Percentiles rank a stretch among this genome's conserved stretches.
Conservation (phyloP, 1,140 invertebrate species). For the Lithobius niger region DNA sequence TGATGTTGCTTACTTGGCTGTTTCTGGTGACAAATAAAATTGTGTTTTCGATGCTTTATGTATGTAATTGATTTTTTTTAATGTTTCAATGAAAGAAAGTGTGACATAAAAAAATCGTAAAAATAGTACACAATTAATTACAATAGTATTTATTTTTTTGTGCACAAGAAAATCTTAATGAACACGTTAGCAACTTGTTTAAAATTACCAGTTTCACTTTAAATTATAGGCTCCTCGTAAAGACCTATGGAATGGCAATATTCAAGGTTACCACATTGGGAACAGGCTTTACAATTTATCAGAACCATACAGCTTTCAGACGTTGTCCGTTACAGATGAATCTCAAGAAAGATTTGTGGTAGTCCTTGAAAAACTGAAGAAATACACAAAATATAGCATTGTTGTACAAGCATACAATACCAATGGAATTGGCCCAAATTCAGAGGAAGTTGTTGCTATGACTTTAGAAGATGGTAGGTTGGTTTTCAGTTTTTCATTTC, state of each 20-base stretch:
- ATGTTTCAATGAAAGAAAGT: too few relatives aligned
- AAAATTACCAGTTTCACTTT: background rate
- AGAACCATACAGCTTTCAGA: constrained; percentile 30
- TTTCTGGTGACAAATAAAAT: too few relatives aligned
- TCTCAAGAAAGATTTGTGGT: constrained; percentile 23
- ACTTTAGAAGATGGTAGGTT: constrained; percentile 62
- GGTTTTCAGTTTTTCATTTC: background rate
- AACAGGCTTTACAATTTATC: constrained; percentile 29
- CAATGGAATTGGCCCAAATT: constrained; percentile 50
- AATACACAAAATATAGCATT: constrained; percentile 36
- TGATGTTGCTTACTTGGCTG: too few relatives aligned
- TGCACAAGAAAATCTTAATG: too few relatives aligned
- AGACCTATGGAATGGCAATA: constrained; percentile 26
- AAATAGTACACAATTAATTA: too few relatives aligned
- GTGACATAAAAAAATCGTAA: too few relatives aligned
- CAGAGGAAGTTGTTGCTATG: constrained; percentile 53
- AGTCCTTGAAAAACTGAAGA: constrained; percentile 21
- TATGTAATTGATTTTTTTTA: too few relatives aligned
- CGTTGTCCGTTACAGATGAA: constrained; percentile 32
- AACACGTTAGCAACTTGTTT: constrained; percentile 6
- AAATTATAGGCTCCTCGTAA: constrained; percentile 18
- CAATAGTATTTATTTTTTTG: too few relatives aligned
- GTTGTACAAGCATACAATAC: constrained; percentile 38
- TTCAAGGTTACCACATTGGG: constrained; percentile 34
- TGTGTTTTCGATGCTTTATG: too few relatives aligned